phyloP scores from a whole-genome alignment of 2,888 invertebrate species.

The Eupithecia dodoneata region DNA sequence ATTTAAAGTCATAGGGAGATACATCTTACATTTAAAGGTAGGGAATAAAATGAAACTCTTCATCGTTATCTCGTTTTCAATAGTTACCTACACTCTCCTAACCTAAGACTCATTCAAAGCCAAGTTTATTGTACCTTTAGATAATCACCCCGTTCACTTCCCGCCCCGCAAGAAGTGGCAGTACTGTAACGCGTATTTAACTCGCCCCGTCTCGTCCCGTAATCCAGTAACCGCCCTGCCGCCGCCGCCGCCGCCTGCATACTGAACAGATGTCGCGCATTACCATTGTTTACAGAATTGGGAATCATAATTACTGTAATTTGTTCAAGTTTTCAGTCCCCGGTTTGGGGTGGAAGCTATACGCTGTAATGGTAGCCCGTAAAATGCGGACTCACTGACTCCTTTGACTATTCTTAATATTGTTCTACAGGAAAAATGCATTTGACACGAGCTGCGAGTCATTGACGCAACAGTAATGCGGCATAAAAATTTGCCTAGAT shows the following conservation, averaged over 20 bases:
- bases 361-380: not conserved
- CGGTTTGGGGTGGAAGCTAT: conserved; percentile 30
- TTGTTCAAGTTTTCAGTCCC: conserved; percentile 31
- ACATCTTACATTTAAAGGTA: too few relatives aligned
- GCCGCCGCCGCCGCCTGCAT: conserved; percentile 69
- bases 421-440: not conserved
- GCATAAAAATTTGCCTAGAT: not conserved
- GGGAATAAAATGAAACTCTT: too few relatives aligned
- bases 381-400: not conserved
- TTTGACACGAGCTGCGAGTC: not conserved
- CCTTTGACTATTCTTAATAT: not conserved
- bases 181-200: conserved; percentile 75
- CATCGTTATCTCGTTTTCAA: too few relatives aligned
- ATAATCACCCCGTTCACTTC: conserved; percentile 16
- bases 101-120: too few relatives aligned
- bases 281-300: conserved; percentile 70
- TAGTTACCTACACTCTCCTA: too few relatives aligned
- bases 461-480: not conserved
- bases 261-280: conserved; percentile 74
- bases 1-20: too few relatives aligned
- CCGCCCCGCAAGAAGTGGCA: conserved; percentile 63
- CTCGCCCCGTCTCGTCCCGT: conserved; percentile 68
- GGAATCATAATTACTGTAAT: conserved; percentile 66
- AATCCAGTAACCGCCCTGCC: conserved; percentile 71
- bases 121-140: not conserved